Percentiles rank a stretch among this genome's conserved stretches.
Evolutionary conservation across 92 coral and sea anemone genomes (phyloP).

Genomic region (Hydrozoanthus gracilis): DNA sequence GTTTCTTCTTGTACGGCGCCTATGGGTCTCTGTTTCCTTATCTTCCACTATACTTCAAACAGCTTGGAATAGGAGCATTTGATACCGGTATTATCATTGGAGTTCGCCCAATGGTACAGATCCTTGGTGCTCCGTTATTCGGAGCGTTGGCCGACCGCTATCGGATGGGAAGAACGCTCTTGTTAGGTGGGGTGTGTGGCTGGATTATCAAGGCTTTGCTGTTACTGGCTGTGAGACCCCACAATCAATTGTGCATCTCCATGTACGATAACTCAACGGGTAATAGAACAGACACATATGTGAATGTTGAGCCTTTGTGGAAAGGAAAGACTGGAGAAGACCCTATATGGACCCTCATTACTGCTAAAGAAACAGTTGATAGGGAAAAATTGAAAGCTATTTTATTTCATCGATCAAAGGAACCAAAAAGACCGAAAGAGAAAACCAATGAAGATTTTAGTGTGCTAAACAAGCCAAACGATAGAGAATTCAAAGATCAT

Average conservation of each 20-base stretch:
- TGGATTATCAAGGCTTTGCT: slow-evolving; percentile 64
- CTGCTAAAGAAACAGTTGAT: not conserved
- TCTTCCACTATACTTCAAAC: slow-evolving; percentile 73
- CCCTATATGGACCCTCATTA: slow-evolving; percentile 29
- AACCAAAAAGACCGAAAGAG: not conserved
- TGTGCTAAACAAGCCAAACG: not conserved
- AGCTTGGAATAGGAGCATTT: slow-evolving; percentile 64
- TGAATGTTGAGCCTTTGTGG: slow-evolving; percentile 11
- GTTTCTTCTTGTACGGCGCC: slow-evolving; percentile 73
- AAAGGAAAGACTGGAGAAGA: not conserved
- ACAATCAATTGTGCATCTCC: slow-evolving; percentile 57
- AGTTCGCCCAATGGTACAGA: slow-evolving; percentile 69
- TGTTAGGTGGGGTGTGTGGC: slow-evolving; percentile 59
- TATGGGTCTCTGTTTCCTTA: slow-evolving; percentile 72
- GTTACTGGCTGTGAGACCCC: slow-evolving; percentile 65
- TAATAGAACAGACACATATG: slow-evolving; percentile 46
- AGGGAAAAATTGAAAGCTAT: not conserved
- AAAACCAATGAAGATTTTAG: not conserved
- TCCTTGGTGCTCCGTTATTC: slow-evolving; percentile 65
- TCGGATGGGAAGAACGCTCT: slow-evolving; percentile 57
- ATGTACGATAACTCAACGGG: slow-evolving; percentile 61
- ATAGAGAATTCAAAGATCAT: not conserved
- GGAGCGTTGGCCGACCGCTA: slow-evolving; percentile 64
- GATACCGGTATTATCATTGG: slow-evolving; percentile 76
- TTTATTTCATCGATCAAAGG: not conserved